Evolutionary conservation across 2,797 vertebrate genomes (phyloP), one percentile per base, ranked within the genome.

Genomic region (Nannoperca obscura): DNA sequence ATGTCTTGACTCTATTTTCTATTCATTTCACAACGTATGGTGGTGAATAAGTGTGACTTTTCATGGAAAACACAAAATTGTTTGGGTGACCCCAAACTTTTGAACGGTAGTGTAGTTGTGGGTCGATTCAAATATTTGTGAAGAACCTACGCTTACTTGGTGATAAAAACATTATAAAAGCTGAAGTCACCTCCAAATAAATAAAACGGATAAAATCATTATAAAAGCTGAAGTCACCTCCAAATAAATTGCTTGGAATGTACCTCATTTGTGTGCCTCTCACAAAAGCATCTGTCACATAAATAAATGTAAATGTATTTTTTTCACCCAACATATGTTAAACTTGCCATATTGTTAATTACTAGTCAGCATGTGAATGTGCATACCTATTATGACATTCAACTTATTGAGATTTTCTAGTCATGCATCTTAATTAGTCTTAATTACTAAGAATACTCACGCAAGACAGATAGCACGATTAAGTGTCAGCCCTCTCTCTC

Each of bases 381-480:
- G 36, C 42, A 60, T 58, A 32, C 7, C 61, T 40, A 46, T 46
- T 81, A 72, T 74, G 19, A 70, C 63, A 64, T 74, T 72, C 3
- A 62, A 38, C 80, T 73, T 42, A 72, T 54, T 55, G 59, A 71
- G 40, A 74, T 81, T 55, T 55, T 34, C 59, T 36, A 49, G 50
- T 62, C 55, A 76, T 73, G 44, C 42, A 50, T 81, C 68, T 69
- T 46, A 84, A 84, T 85, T 63, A 74, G 30, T 42, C n/a, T 50
- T 74, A 76, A 88, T 88, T 81, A 71, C 54, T 9, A 58, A 66
- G 53, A 81, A 74, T 66, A 65, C 44, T 76, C 52, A 19, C 57
- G 75, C 42, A 70, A 81, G 44, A 74, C 47, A 47, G 46, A 69
- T 76, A 30, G 68, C 54, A 53, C 24, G 38, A 72, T 64, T 60